Evolutionary conservation across 1,140 invertebrate genomes (phyloP), one percentile per base, ranked within the genome.

Genomic region (Dryas iulia): DNA sequence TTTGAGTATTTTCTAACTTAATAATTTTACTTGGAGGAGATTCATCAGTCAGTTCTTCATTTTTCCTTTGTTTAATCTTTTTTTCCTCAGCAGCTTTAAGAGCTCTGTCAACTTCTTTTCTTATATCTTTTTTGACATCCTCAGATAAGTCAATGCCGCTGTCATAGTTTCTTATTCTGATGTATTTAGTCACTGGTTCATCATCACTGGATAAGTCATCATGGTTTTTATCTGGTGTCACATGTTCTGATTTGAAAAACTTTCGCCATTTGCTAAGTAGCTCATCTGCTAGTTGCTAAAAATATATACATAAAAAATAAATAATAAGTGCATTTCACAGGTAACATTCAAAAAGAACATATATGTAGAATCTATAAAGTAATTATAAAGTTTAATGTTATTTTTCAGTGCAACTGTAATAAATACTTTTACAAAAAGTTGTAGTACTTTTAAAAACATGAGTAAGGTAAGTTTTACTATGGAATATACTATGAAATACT

Each of bases 161-260:
- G 56, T 86, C 80, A 68, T 81, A 72, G 11, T 79, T 78, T 39
- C 74, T 86, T 53, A 53, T 28, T 62, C 35, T 14, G 0, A 74
- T 71, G 31, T 90, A 89, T 70, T 87, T 90, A 1, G 80, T 90
- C n/a, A 91, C 89, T 0, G 89, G 89, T 62, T 86, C 82, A 76
- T 90, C 84, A 65, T 73, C 63, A 26, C 53, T 58, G 11, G 47
- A 69, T 62, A 26, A 11, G 24, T 62, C 24, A 31, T 71, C 24
- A 24, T 23, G 25, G 14, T 73, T 61, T 7, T 63, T 56, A 33
- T 33, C 67, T 3, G 73, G 73, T 35, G 58, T 35, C 7, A 71
- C 58, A 59, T 74, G 73, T 26, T 64, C 69, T n/a, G 70, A 57
- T 39, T 72, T 74, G 24, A 74, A 74, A 24, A 74, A 68, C 33